Evolutionary conservation across 30 jellyfish, hydroid and myxozoan genomes (phyloP).

Genomic region (Aurelia sp.): DNA sequence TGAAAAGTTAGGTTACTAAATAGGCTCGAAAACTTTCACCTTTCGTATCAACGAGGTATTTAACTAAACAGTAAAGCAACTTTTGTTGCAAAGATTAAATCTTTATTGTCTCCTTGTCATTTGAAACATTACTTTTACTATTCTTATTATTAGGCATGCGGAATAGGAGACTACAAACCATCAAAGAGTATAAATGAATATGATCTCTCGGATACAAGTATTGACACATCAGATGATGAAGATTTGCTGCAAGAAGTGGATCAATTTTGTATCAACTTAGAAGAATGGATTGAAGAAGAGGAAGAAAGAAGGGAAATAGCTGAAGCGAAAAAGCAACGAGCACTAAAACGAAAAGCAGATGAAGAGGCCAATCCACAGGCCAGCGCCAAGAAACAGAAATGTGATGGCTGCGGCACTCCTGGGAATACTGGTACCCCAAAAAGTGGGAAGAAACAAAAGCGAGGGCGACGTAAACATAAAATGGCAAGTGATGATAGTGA

Average conservation of each 20-base stretch:
- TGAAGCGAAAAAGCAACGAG: constrained; percentile 13
- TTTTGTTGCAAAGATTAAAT: no score
- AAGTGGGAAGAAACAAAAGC: constrained; percentile 1
- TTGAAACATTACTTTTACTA: no score
- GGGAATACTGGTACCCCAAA: background rate
- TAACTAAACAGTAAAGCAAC: no score
- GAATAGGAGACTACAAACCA: background rate
- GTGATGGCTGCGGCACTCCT: background rate
- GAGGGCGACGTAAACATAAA: constrained; percentile 1
- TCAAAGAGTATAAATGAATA: background rate
- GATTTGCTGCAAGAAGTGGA: constrained; percentile 43
- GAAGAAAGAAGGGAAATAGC: constrained; percentile 23
- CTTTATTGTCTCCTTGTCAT: no score
- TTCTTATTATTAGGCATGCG: no score
- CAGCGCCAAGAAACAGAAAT: constrained; percentile 3
- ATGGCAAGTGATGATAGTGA: constrained; percentile 33
- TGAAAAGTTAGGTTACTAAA: no score
- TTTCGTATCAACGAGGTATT: no score
- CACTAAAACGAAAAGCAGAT: background rate
- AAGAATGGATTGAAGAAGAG: constrained; percentile 23
- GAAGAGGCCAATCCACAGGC: constrained; percentile 10
- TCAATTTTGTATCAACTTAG: constrained; percentile 8
- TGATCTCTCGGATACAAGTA: constrained; percentile 19
- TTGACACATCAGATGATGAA: constrained; percentile 59
- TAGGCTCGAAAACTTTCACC: no score